These are phyloP conservation scores for Petromus typicus DNA, from an alignment of 2,113 vertebrate genomes.

Conservation along the genomic window DNA sequence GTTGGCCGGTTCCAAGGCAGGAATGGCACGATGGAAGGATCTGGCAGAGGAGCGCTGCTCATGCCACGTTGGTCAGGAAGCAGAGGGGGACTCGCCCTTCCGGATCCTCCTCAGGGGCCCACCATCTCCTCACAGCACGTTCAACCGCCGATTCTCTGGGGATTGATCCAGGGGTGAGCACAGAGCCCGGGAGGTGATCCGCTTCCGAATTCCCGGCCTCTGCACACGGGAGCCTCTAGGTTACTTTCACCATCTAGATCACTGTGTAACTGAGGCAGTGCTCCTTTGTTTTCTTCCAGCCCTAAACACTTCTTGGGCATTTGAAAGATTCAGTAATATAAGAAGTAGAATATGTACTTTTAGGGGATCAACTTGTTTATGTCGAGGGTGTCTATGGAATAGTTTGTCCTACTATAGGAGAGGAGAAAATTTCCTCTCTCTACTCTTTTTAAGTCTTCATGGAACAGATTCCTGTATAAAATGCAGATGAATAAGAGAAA, in stretches of 20 bases:
- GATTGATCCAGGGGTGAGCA: background rate
- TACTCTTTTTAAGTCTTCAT: background rate
- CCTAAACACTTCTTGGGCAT: background rate
- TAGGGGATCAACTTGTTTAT: background rate
- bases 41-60: background rate
- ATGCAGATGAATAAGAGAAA: background rate
- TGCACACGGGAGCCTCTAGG: background rate
- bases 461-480: background rate
- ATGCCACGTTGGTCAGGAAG: background rate
- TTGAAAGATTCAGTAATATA: background rate
- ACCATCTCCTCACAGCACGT: background rate
- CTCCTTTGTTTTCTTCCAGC: background rate
- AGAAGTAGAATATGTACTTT: background rate
- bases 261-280: background rate
- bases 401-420: background rate
- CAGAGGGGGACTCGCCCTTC: background rate
- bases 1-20: background rate
- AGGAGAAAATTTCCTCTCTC: background rate
- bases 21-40: background rate
- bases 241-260: background rate
- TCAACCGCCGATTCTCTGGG: background rate
- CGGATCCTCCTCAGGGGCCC: background rate
- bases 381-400: background rate
- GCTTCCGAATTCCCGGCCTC: background rate
- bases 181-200: background rate